phyloP scores from a whole-genome alignment of 2,888 invertebrate genomes.

The Gymnoscelis rufifasciata region DNA sequence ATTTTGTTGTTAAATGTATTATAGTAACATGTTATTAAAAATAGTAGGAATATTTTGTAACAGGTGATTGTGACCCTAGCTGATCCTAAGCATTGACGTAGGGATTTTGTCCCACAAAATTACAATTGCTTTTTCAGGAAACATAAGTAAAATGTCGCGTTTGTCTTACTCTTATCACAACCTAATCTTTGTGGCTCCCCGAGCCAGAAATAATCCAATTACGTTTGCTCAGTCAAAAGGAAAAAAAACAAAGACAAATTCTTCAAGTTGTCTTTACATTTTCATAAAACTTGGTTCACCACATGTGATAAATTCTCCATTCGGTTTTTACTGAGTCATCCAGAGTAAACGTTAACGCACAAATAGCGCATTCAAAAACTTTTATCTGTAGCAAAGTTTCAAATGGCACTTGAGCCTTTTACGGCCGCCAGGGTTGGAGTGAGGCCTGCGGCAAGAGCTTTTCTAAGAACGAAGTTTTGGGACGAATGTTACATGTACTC shows the following conservation, averaged over 20 bases:
- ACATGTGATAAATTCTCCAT: constrained; percentile 14
- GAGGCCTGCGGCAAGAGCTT: constrained; percentile 1
- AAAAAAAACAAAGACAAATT: neutral
- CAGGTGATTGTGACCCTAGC: no score
- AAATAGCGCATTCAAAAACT: constrained; percentile 25
- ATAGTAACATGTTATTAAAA: no score
- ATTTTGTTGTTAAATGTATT: no score
- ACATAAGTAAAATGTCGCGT: no score
- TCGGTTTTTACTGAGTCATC: constrained; percentile 19
- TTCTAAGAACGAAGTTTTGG: neutral
- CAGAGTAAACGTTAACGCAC: constrained; percentile 23
- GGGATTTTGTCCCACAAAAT: no score
- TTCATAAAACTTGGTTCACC: neutral
- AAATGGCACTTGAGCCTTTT: constrained; percentile 28
- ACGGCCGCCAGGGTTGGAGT: constrained; percentile 12
- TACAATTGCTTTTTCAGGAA: no score
- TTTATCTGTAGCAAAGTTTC: constrained; percentile 29
- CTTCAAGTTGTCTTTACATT: neutral
- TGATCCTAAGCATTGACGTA: no score
- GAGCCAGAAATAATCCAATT: neutral
- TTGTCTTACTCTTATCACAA: neutral
- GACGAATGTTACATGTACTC: neutral
- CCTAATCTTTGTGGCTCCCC: neutral
- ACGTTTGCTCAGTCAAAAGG: neutral
- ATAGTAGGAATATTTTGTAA: no score